Evolutionary conservation across 2,888 invertebrate species (phyloP), one percentile per base, ranked within the genome.

Genomic region (Lordiphosa fenestrarum): DNA sequence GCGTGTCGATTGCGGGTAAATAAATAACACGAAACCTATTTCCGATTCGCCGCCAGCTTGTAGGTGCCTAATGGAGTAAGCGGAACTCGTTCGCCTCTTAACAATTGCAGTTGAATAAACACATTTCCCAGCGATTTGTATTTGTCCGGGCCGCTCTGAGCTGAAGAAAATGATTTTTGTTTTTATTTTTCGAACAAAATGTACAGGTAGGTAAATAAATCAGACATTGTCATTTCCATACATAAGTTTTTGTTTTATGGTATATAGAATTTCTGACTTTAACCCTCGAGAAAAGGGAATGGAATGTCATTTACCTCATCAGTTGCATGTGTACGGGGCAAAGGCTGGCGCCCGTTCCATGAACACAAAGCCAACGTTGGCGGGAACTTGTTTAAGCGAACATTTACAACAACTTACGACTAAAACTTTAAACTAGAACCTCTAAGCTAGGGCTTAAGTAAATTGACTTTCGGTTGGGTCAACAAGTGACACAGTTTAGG

Each of bases 1-100:
- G 80, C 80, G 80, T 81, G 80, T 84, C 80, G 81, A 84, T 81
- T 81, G 73, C 73, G 74, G 84, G 77, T 66, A 81, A 77, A 81
- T 81, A 81, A 84, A 81, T 77, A 81, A 81, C 80, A 81, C 84
- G 80, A 77, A 81, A 74, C 73, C 81, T 74, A 77, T 80, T 76
- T 76, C 66, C 63, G 64, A 66, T 71, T 40, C 59, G 55, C 55
- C 37, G 41, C 46, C 36, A 56, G 48, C 42, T 21, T 12, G 40
- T 37, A 25, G 10, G 15, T 48, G 39, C 13, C n/a, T 39, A 15
- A 19, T 13, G 41, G 44, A 23, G 51, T 5, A 3, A 9, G 42
- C 39, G 13, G 21, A 9, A 37, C 6, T 4, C 9, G 13, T 30
- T 15, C 21, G 13, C 42, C 55, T 73, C 68, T 58, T 60, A 48